Conservation (phyloP, 64 coral and sea anemone genomes). For the Anthopleura sola region DNA sequence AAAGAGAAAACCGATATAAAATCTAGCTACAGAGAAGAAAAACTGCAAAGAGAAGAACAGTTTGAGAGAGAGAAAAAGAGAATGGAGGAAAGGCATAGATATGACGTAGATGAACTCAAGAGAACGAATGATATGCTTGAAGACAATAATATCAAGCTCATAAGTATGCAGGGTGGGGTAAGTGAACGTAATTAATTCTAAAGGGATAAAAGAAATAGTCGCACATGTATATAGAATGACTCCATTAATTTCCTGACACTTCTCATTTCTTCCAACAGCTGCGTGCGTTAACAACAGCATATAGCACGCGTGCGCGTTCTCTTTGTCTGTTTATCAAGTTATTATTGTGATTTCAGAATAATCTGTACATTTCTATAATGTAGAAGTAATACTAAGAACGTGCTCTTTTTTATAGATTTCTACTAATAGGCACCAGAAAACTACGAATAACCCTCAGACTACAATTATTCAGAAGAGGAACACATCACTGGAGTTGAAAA, state of each 20-base stretch:
- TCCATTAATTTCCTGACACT: no score
- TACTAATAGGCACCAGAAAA: neutral
- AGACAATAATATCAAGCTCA: neutral
- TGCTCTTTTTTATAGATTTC: neutral
- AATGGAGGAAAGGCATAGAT: constrained; percentile 31
- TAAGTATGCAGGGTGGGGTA: neutral
- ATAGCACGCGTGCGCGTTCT: no score
- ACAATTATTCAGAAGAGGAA: neutral
- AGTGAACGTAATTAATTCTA: neutral
- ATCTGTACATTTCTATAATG: neutral
- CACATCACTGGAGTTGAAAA: neutral
- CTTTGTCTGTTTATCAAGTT: no score
- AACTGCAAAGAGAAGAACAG: constrained; percentile 17
- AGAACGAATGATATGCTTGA: constrained; percentile 1
- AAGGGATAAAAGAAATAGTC: no score
- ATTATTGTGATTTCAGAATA: no score
- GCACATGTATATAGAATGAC: no score
- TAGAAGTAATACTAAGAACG: neutral
- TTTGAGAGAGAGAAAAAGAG: constrained; percentile 43
- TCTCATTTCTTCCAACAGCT: no score
- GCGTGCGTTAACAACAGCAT: no score
- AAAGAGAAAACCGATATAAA: constrained; percentile 54
- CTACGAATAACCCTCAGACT: neutral
- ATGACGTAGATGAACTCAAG: constrained; percentile 33
- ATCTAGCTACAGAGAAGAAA: constrained; percentile 43